Conservation (phyloP, 2,797 vertebrate genomes). For the Valencia hispanica region DNA sequence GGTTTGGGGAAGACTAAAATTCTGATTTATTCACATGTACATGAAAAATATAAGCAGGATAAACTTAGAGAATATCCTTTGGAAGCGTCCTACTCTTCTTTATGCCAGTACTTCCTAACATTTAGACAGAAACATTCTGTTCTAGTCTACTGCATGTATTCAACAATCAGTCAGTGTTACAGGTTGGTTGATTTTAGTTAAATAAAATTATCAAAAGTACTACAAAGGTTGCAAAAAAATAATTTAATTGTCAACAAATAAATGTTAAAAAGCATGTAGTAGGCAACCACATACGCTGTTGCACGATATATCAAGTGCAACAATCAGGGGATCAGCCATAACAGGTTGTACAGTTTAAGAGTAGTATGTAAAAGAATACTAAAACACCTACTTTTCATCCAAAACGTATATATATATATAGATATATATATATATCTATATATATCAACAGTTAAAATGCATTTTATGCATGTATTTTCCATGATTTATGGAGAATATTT, state of each 20-base stretch:
- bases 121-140: background rate
- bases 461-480: background rate
- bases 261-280: background rate
- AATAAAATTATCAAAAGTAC: background rate
- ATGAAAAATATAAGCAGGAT: background rate
- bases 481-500: background rate
- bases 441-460: background rate
- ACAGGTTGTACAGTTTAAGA: background rate
- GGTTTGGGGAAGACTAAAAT: background rate
- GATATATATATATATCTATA: no score
- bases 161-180: background rate
- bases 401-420: no score
- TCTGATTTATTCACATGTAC: background rate
- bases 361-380: background rate
- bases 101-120: background rate
- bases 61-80: background rate
- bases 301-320: background rate
- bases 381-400: no score
- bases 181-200: background rate
- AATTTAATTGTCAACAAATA: background rate
- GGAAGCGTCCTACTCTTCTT: background rate
- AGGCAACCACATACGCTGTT: background rate
- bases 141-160: background rate
- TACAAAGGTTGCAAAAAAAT: background rate
- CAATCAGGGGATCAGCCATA: background rate